Conservation (phyloP, 2,113 vertebrate species). For the Mustela nigripes region DNA sequence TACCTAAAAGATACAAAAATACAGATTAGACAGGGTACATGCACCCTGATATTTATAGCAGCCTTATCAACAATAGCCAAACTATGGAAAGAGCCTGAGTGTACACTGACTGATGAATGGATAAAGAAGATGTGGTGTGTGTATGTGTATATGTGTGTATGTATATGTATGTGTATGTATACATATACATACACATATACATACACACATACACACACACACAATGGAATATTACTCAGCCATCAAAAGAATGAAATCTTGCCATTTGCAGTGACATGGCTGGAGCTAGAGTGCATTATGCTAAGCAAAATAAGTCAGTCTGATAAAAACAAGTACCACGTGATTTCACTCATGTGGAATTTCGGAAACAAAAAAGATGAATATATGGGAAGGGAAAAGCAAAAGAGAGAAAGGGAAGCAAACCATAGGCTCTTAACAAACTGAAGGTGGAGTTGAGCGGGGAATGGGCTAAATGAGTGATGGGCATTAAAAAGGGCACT, state of each 20-base stretch:
- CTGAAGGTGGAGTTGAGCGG: not conserved
- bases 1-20: not conserved
- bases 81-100: not conserved
- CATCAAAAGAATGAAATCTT: too few species aligned
- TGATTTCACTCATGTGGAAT: not conserved
- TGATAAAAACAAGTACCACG: not conserved
- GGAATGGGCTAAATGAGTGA: not conserved
- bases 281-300: too few species aligned
- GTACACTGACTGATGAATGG: not conserved
- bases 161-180: too few species aligned
- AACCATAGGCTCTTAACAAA: not conserved
- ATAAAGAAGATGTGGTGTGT: too few species aligned
- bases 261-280: too few species aligned
- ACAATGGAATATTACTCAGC: too few species aligned
- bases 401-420: not conserved
- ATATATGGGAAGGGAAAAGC: not conserved
- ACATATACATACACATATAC: rapidly evolving
- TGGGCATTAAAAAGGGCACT: not conserved
- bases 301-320: not conserved
- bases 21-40: not conserved
- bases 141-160: too few species aligned
- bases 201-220: too few species aligned
- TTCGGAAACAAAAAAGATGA: not conserved
- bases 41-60: not conserved
- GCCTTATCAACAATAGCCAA: not conserved